Conservation (phyloP, 2,888 invertebrate genomes). For the Caenorhabditis wallacei region DNA sequence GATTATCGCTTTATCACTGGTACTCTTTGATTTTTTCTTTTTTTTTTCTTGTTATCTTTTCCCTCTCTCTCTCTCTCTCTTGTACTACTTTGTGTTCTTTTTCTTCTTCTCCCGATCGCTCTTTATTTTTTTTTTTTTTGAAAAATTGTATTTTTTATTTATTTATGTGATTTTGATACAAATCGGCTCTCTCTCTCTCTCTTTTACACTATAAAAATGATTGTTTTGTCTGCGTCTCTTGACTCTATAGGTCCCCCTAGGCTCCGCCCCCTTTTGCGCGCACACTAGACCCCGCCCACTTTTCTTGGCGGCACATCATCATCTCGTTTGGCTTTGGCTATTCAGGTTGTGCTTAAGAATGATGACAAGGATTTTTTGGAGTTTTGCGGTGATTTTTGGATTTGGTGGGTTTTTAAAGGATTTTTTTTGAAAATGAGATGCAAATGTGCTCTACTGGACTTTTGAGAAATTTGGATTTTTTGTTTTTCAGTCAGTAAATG, state of each 20-base stretch:
- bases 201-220: neutral
- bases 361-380: no score
- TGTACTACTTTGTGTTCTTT: slow-evolving; percentile 32
- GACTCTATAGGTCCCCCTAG: neutral
- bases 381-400: no score
- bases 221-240: neutral
- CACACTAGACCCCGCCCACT: neutral
- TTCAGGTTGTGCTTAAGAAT: no score
- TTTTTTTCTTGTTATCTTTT: slow-evolving; percentile 17
- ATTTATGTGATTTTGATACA: slow-evolving; percentile 38
- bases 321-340: neutral
- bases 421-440: no score
- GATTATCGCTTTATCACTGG: slow-evolving; percentile 58
- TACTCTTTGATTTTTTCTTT: slow-evolving; percentile 22
- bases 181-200: neutral
- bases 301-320: neutral
- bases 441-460: no score
- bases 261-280: neutral
- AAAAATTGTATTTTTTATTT: slow-evolving; percentile 26
- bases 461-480: neutral
- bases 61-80: slow-evolving; percentile 11
- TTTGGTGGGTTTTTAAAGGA: no score
- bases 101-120: neutral
- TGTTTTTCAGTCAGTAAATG: no score
- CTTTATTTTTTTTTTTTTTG: neutral